These are phyloP conservation scores for Pecten maximus DNA, from an alignment of 2,888 invertebrate species.

Conservation along the genomic window DNA sequence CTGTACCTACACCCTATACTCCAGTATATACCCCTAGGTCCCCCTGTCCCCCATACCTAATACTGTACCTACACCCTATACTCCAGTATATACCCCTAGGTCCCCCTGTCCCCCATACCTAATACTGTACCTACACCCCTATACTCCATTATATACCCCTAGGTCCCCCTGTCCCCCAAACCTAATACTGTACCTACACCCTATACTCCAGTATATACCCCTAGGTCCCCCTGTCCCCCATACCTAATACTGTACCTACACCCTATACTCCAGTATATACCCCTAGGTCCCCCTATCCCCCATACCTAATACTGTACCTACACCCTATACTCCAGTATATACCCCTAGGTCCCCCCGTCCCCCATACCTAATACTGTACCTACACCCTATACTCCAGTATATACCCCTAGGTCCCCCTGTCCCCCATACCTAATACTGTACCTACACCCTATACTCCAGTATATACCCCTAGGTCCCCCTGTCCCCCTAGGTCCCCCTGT, in stretches of 20 bases:
- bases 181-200: neutral
- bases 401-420: too few relatives aligned
- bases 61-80: too few relatives aligned
- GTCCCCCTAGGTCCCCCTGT: neutral
- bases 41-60: too few relatives aligned
- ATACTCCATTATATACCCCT: neutral
- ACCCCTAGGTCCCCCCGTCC: neutral
- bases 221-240: neutral
- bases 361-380: too few relatives aligned
- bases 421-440: neutral
- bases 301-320: neutral
- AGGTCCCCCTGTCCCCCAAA: neutral
- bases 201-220: neutral
- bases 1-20: neutral
- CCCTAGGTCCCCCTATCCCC: neutral
- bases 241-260: too few relatives aligned
- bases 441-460: neutral
- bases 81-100: too few relatives aligned
- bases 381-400: too few relatives aligned
- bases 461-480: neutral
- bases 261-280: neutral
- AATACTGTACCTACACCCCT: neutral
- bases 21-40: too few relatives aligned
- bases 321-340: neutral
- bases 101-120: too few relatives aligned